Evolutionary conservation across 2,113 vertebrate genomes (phyloP), one percentile per base, ranked within the genome.

Genomic region (Otolemur garnettii): DNA sequence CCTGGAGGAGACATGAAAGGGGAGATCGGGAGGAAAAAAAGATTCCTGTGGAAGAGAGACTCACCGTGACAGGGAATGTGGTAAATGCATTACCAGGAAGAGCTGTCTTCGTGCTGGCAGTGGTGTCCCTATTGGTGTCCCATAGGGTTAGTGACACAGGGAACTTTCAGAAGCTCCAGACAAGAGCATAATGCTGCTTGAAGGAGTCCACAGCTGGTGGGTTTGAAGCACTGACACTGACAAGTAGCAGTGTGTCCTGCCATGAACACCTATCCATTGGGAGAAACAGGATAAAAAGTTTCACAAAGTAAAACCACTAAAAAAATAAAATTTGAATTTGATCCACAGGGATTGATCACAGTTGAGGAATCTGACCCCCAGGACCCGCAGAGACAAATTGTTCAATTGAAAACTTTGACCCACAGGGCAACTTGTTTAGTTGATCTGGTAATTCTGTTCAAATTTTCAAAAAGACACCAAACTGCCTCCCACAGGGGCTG

Each of bases 371-470:
- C 42, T 30, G 26, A 17, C 12, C 72, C 24, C 9, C 42, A 17
- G 42, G 72, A 28, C 1, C 26, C 12, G 2, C 64, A 66, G 28
- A 66, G 64, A 66, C 28, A 66, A 30, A 33, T 3, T 66, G 64
- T 33, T 66, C 64, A 2, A 30, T 33, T 12, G 64, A 30, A 66
- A 28, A 15, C 26, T 66, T 33, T 33, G 28, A 30, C 28, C 14
- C 74, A 35, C 74, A 4, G 42, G 42, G 45, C 42, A 18, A 17
- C 12, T 2, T 18, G 42, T 50, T 9, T 3, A 3, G 50, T 2
- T 10, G 42, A 30, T 33, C 15, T 0, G 12, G 19, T 22, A 0
- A 11, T 3, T 42, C 53, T 24, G 4, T 22, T 1, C 53, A 4
- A 45, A 38, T 71, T 55, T 45, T 28, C 0, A 33, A 18, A 57